Evolutionary conservation across 2,888 invertebrate genomes (phyloP).

Genomic region (Sarcophaga caerulescens): DNA sequence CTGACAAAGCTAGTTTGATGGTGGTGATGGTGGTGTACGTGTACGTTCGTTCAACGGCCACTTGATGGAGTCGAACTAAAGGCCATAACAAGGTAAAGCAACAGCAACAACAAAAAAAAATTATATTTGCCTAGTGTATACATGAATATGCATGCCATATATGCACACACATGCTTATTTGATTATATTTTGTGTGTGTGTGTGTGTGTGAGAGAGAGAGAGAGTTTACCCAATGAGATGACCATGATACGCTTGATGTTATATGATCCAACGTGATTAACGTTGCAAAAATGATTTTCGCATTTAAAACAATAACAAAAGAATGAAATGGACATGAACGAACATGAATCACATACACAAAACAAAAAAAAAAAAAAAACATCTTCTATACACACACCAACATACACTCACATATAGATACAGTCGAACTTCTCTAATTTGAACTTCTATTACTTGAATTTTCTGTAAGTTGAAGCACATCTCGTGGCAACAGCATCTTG

Average conservation of each 20-base stretch:
- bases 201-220: neutral
- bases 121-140: no score
- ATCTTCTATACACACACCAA: no score
- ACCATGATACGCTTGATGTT: conserved; percentile 64
- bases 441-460: no score
- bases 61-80: conserved; percentile 31
- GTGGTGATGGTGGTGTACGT: neutral
- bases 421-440: no score
- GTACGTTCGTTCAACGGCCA: conserved; percentile 13
- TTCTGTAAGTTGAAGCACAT: no score
- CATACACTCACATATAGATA: no score
- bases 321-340: conserved; percentile 35
- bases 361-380: no score
- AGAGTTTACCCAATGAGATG: conserved; percentile 42
- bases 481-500: no score
- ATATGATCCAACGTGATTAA: conserved; percentile 66
- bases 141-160: neutral
- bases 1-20: no score
- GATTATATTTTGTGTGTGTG: neutral
- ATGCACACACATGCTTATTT: neutral
- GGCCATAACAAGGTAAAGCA: conserved; percentile 40
- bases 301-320: conserved; percentile 60
- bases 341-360: neutral
- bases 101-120: no score
- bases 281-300: conserved; percentile 61